Conservation (phyloP, 2,113 vertebrate species). For the Isurus oxyrinchus region DNA sequence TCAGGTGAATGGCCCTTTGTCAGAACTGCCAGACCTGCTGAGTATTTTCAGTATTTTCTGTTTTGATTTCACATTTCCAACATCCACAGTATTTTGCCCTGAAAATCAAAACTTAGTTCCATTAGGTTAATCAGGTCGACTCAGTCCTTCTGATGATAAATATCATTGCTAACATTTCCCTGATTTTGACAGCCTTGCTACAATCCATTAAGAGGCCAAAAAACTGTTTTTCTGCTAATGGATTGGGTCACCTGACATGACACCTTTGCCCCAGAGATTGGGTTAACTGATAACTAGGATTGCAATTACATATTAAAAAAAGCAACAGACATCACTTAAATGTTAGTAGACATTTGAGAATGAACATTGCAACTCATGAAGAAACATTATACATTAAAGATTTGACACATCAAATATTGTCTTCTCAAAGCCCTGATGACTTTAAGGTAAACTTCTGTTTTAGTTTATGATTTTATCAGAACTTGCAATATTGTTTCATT, state of each 20-base stretch:
- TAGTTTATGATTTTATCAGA: not conserved
- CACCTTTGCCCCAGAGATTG: not conserved
- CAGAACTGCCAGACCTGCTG: not conserved
- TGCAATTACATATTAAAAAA: not conserved
- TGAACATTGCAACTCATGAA: not conserved
- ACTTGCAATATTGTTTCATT: not conserved
- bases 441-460: not conserved
- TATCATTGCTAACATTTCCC: not conserved
- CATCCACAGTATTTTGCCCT: not conserved
- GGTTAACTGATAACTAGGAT: not conserved
- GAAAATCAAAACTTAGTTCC: conserved; percentile 7
- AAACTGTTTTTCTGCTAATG: not conserved
- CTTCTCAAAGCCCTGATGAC: not conserved
- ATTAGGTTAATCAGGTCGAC: not conserved
- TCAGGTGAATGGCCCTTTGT: not conserved
- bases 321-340: not conserved
- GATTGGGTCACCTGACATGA: not conserved
- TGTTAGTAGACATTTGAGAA: not conserved
- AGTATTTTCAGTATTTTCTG: not conserved
- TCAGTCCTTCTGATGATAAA: not conserved
- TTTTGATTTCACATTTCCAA: not conserved
- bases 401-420: not conserved
- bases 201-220: not conserved
- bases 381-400: not conserved
- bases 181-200: not conserved